Base-by-base conservation (phyloP, 2,113 vertebrate genomes). In the Gobio gobio region DNA sequence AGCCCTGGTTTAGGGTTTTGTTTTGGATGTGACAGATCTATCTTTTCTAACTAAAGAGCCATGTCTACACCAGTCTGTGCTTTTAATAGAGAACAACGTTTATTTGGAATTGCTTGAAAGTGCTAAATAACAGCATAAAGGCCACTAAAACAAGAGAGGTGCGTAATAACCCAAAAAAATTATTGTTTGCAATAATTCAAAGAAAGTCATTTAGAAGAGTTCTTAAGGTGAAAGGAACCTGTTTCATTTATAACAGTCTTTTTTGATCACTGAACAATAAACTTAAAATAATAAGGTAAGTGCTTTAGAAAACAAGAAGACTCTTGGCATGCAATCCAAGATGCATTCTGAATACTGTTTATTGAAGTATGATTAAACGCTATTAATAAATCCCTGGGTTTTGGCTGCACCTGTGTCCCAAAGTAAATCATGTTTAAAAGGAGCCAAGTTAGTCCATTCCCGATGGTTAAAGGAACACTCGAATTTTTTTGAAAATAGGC, bases 321-420 rank as follows among this genome's bases (percentile, higher is more conserved):
- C 75, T 36, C 33, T 79, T 61, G 56, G 77, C 54, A 61, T 43
- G 22, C 54, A 78, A 61, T 24, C 77, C 20, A 61, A 78, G 77
- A 36, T 61, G 24, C 73, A 51, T 49, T 49, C 61, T 81, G 9
- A 81, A 81, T 81, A 81, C 79, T 81, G 63, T 66, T 63, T 63
- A 63, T 29, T 26, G 78, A 63, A 80, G 43, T 13, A 68, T 36
- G 45, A 81, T 51, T 26, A 68, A 51, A 81, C 51, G 78, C 45
- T 68, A 14, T 51, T 33, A 33, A 68, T 51, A 81, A 51, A 81
- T 81, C 79, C 79, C 70, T 87, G 85, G 89, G 88, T 89, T 88
- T 90, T 87, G 88, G 89, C 90, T 89, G 89, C 91, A 89, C 24
- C 88, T 89, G 91, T 88, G 83, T 84, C 64, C 79, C n/a, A 36